These are phyloP conservation scores for Cyprinodon variegatus DNA, from an alignment of 2,113 vertebrate species.

Conservation along the genomic window DNA sequence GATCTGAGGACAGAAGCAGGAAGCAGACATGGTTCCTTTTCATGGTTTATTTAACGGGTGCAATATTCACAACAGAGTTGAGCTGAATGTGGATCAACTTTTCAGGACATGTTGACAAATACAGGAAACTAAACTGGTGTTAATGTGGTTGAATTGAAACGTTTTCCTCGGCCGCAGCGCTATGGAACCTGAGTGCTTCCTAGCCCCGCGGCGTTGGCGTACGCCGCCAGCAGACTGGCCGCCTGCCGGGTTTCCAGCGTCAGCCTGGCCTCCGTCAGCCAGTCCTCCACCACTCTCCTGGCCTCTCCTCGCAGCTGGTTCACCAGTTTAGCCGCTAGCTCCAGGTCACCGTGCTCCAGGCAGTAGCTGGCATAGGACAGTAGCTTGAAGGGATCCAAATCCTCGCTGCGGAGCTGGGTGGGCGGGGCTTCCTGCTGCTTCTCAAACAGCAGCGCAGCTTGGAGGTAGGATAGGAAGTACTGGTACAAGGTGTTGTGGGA, in stretches of 20 bases:
- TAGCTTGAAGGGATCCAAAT: conserved; percentile 90
- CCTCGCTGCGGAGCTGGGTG: conserved; percentile 79
- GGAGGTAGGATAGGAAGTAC: conserved; percentile 95
- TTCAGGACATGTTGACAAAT: conserved; percentile 3
- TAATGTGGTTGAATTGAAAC: neutral
- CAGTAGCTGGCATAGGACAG: conserved; percentile 92
- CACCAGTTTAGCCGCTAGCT: conserved; percentile 93
- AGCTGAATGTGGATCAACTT: conserved; percentile 21
- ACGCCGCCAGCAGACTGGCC: conserved; percentile 88
- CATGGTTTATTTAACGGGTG: conserved; percentile 69
- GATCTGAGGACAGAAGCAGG: neutral
- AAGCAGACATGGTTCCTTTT: neutral
- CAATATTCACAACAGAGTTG: conserved; percentile 42
- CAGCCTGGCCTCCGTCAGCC: conserved; percentile 90
- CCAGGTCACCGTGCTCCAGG: conserved; percentile 93
- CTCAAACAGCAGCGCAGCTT: conserved; percentile 89
- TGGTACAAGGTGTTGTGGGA: conserved; percentile 94
- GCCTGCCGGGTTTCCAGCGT: conserved; percentile 95
- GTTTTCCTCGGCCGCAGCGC: too few relatives aligned
- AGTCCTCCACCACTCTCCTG: conserved; percentile 90
- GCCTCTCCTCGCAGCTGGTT: conserved; percentile 94
- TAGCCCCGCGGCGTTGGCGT: conserved; percentile 91
- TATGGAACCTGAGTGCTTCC: conserved; percentile 87
- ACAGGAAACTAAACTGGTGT: conserved; percentile 13
- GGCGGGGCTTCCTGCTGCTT: conserved; percentile 86